Evolutionary conservation across 2,888 invertebrate species (phyloP).

Genomic region (Stratiomys singularior): DNA sequence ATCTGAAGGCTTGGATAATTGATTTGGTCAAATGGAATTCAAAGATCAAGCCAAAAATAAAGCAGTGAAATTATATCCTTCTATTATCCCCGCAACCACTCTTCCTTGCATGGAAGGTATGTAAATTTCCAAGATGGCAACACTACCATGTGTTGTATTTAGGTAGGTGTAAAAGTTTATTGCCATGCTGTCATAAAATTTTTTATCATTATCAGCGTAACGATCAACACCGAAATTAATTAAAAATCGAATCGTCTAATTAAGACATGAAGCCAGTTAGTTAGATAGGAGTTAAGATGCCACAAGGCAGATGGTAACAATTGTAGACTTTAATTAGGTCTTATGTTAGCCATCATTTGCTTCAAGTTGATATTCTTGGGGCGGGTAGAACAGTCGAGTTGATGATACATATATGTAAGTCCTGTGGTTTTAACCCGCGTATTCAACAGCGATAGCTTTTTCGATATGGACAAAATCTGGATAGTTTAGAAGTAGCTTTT

Average conservation of each 20-base stretch:
- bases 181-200: conserved; percentile 34
- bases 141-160: neutral
- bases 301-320: conserved; percentile 29
- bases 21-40: too few relatives aligned
- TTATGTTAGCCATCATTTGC: conserved; percentile 41
- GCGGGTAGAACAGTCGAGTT: neutral
- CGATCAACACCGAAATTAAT: conserved; percentile 43
- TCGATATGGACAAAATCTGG: too few relatives aligned
- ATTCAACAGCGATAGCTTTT: too few relatives aligned
- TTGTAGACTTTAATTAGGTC: conserved; percentile 44
- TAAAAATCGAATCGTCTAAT: conserved; percentile 46
- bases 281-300: conserved; percentile 16
- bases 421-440: neutral
- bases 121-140: neutral
- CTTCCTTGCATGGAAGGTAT: neutral
- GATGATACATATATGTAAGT: neutral
- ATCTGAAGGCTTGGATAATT: too few relatives aligned
- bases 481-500: too few relatives aligned
- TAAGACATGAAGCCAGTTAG: conserved; percentile 47
- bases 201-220: conserved; percentile 31
- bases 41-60: too few relatives aligned
- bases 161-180: conserved; percentile 6
- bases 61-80: too few relatives aligned
- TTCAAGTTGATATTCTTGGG: conserved; percentile 8
- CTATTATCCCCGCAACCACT: too few relatives aligned